Base-by-base conservation (phyloP, 2,888 invertebrate genomes). In the Cancer borealis region DNA sequence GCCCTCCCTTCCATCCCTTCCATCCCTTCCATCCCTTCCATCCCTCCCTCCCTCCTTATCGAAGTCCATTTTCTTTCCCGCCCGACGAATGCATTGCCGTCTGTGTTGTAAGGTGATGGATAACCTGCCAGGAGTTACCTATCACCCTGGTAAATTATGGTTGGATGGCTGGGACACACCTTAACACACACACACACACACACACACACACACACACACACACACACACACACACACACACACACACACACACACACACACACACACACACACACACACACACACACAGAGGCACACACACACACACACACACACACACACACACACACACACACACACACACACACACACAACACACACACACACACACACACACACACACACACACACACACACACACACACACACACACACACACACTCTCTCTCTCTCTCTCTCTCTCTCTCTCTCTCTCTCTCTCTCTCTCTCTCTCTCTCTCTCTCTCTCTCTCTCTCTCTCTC, bases 401-500 rank as follows among this genome's bases (percentile, higher is more conserved):
- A 5, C 54, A 12, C 54, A 12, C 54, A 12, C 54, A 12, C 54
- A 12, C 66, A 14, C 66, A 21, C 66, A 14, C 66, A 21, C 66
- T 21, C 66, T 66, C 66, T 21, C 66, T 66, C 66, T 21, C 66
- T 66, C 66, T 21, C 66, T 66, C 66, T 21, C 66, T 66, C 66
- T 21, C 66, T 66, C 66, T 30, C 79, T 79, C 79, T 30, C 79
- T 79, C 79, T 30, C 79, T 79, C 79, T 30, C 79, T 79, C 79
- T 30, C 79, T 79, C 79, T 30, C 79, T 79, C 79, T 30, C 79
- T 79, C 79, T 30, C 79, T 79, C 79, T 30, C 79, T 79, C 79
- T 79, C 79, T 79, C 79, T 79, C 79, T 79, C 79, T 79, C 79
- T 79, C 66, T 66, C 66, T 66, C 66, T 66, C 66, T 66, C 66